Evolutionary conservation across 1,140 invertebrate genomes (phyloP), one percentile per base, ranked within the genome.

Genomic region (Drosophila ambigua): DNA sequence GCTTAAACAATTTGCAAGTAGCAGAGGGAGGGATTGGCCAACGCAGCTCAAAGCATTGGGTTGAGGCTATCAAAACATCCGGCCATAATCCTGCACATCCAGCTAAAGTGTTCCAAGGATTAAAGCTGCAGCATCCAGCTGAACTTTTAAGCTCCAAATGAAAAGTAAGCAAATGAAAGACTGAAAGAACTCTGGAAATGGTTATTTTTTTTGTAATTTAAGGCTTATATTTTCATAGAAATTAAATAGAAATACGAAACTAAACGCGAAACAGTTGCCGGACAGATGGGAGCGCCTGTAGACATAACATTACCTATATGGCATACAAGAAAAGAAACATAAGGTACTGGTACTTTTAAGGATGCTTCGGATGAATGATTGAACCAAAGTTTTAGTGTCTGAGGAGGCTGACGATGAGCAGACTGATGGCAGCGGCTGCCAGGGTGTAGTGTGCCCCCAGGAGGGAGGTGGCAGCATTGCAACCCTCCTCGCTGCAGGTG

Each of bases 401-500:
- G n/a, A 79, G 52, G n/a, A 79, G 1, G 52, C 26, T n/a, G 11
- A 61, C 60, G 8, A 64, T 0, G 9, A 41, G 11, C 39, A 89
- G 63, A 53, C 72, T 71, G 43, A 78, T 50, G 28, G 51, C 50
- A 2, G 69, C 67, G 31, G 51, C 63, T 6, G 43, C 15, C 39
- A 77, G 64, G 26, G 57, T 77, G 28, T 71, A 71, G 1, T 49
- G 50, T 13, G 51, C 46, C 16, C 57, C 57, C 20, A 71, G 3
- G 2, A 67, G 15, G 4, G 74, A 20, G 15, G 24, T 69, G 1
- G 89, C 92, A 0, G 81, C 72, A 58, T 94, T 94, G 71, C 94
- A 94, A 45, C 91, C 92, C 60, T 94, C 93, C 0, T 67, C 68
- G 78, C 92, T 93, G 75, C 94, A 94, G 72, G 94, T 93, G 80